A percentile compares a stretch with the other conserved stretches of the same genome.
These are phyloP conservation scores for Magallana nippona DNA, from an alignment of 2,888 invertebrate genomes.

Conservation along the genomic window DNA sequence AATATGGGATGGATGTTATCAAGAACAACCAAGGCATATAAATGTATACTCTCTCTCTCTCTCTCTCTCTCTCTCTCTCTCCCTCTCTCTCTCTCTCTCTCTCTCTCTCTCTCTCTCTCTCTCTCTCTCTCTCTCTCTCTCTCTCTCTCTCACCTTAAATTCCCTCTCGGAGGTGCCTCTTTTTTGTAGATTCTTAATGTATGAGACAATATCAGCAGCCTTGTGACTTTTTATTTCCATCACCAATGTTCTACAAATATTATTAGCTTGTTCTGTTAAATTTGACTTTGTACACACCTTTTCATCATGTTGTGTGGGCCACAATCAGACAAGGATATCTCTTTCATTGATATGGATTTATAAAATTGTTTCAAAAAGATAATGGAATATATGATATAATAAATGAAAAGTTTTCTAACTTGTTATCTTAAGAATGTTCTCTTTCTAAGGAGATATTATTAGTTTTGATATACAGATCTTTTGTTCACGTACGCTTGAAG, in stretches of 20 bases:
- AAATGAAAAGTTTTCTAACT: not conserved
- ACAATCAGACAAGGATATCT: too few species aligned
- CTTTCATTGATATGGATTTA: too few species aligned
- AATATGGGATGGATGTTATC: not conserved
- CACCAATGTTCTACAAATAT: slow-evolving; percentile 21
- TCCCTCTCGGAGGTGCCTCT: not conserved
- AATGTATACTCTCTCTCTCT: not conserved
- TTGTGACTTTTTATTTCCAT: slow-evolving; percentile 37
- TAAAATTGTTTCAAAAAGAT: too few species aligned
- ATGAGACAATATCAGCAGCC: slow-evolving; percentile 38
- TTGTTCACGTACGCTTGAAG: slow-evolving; percentile 32
- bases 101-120: too few species aligned
- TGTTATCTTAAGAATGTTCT: not conserved
- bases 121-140: too few species aligned
- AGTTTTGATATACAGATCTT: not conserved
- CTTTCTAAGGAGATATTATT: not conserved
- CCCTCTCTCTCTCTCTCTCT: too few species aligned
- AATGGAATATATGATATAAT: too few species aligned
- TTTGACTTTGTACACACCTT: too few species aligned
- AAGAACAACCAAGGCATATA: not conserved
- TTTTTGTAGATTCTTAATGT: slow-evolving; percentile 36
- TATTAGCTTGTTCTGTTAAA: not conserved
- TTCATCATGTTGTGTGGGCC: too few species aligned
- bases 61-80: too few species aligned
- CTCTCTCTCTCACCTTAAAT: slow-evolving; percentile 8